phyloP scores from a whole-genome alignment of 2,113 vertebrate genomes.

The Nicator chloris region DNA sequence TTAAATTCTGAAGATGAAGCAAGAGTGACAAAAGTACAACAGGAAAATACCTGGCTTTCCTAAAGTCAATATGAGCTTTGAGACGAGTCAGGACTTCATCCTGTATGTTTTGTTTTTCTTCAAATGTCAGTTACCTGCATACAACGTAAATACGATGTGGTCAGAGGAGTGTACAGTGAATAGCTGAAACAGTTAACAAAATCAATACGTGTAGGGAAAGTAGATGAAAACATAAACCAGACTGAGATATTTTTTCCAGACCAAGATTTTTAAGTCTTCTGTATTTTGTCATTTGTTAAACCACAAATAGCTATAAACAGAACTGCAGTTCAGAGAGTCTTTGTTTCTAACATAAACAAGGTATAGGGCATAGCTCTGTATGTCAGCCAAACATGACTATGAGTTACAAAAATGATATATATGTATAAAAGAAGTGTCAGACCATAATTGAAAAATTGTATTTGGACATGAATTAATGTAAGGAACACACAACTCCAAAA shows the following conservation, averaged over 20 bases:
- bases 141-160: conserved; percentile 2
- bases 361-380: conserved; percentile 54
- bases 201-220: conserved; percentile 60
- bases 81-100: not conserved
- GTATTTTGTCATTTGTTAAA: conserved; percentile 78
- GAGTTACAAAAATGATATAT: conserved; percentile 63
- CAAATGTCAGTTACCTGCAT: conserved; percentile 40
- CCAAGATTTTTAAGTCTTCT: conserved; percentile 73
- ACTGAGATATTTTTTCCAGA: conserved; percentile 69
- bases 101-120: conserved; percentile 26
- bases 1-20: not conserved
- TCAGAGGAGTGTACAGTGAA: conserved; percentile 21
- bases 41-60: not conserved
- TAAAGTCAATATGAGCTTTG: conserved; percentile 1
- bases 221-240: conserved; percentile 72
- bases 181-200: conserved; percentile 64
- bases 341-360: conserved; percentile 75
- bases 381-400: conserved; percentile 51
- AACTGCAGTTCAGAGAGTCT: conserved; percentile 59
- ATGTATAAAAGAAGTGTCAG: conserved; percentile 68
- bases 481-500: conserved; percentile 19
- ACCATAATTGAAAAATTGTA: conserved; percentile 59
- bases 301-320: conserved; percentile 67
- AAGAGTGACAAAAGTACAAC: not conserved
- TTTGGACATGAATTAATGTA: conserved; percentile 42